phyloP scores from a whole-genome alignment of 64 coral and sea anemone species.

The Stylophora pistillata region DNA sequence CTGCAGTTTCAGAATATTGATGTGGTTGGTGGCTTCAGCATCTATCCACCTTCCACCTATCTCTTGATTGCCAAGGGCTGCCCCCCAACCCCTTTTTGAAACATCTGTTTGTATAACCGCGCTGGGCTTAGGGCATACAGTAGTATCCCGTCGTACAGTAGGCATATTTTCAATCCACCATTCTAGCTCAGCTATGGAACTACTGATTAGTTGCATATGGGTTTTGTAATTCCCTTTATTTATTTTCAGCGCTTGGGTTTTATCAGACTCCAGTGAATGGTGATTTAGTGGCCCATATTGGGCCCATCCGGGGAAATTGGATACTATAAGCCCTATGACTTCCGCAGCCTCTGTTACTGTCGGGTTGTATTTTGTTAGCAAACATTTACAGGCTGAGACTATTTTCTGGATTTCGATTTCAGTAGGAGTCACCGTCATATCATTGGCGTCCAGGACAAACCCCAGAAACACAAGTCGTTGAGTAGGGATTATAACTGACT shows the following conservation, averaged over 20 bases:
- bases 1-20: background rate
- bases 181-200: conserved; percentile 15
- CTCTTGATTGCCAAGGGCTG: background rate
- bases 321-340: conserved; percentile 41
- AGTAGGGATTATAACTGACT: conserved; percentile 29
- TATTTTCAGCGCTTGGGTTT: conserved; percentile 39
- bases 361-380: background rate
- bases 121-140: background rate
- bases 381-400: background rate
- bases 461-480: conserved; percentile 45
- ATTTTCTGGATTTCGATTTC: conserved; percentile 23
- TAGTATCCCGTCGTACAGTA: background rate
- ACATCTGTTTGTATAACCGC: conserved; percentile 4
- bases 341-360: conserved; percentile 13
- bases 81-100: background rate
- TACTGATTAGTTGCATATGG: conserved; percentile 42
- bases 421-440: conserved; percentile 36
- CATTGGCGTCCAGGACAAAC: conserved; percentile 38
- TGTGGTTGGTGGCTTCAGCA: conserved; percentile 10
- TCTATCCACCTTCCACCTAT: conserved; percentile 3
- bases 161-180: conserved; percentile 42
- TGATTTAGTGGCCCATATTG: conserved; percentile 32
- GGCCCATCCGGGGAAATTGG: conserved; percentile 35
- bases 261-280: conserved; percentile 41
- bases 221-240: conserved; percentile 58